Evolutionary conservation across 2,888 invertebrate species (phyloP).

Genomic region (Elmis aenea): DNA sequence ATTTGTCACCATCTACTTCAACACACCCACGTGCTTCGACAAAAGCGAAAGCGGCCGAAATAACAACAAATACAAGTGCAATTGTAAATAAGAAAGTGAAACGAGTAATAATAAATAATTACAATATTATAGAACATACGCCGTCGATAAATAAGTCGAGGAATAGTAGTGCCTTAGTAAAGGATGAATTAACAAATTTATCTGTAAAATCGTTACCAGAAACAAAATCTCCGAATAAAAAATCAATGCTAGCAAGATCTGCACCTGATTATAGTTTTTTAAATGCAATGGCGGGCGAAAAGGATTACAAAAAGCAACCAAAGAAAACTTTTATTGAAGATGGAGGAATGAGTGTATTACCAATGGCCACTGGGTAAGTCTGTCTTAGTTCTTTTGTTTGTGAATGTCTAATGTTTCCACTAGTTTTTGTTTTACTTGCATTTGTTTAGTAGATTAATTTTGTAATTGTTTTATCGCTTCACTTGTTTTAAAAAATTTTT

Average conservation of each 20-base stretch:
- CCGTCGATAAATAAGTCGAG: constrained; percentile 34
- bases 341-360: constrained; percentile 54
- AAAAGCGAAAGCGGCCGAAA: constrained; percentile 1
- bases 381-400: no score
- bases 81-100: constrained; percentile 25
- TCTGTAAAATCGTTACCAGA: constrained; percentile 31
- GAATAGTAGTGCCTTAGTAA: constrained; percentile 25
- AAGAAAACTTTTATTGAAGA: constrained; percentile 57
- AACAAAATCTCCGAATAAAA: constrained; percentile 21
- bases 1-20: neutral
- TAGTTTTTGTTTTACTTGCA: no score
- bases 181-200: constrained; percentile 28
- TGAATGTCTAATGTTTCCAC: no score
- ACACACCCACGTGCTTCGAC: constrained; percentile 3
- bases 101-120: constrained; percentile 39
- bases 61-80: constrained; percentile 7
- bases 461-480: no score
- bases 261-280: constrained; percentile 41
- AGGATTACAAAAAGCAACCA: constrained; percentile 46
- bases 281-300: constrained; percentile 43
- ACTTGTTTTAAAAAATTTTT: no score
- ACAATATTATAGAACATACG: constrained; percentile 41
- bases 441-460: no score
- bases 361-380: constrained; percentile 52
- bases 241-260: constrained; percentile 32